Evolutionary conservation across 1,140 invertebrate genomes (phyloP).

Genomic region (Euborellia annulipes): DNA sequence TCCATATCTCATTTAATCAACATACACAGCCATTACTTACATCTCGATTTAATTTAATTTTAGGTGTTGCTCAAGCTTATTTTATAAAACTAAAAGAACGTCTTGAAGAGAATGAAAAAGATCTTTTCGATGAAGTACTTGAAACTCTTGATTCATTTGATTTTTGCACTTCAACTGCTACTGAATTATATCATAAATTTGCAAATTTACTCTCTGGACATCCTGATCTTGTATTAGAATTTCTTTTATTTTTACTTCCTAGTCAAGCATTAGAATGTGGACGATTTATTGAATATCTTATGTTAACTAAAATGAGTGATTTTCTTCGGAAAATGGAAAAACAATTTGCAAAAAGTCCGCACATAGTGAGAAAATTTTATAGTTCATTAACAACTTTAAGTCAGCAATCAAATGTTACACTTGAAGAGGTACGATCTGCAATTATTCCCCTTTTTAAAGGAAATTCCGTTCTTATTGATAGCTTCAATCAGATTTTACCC

Average conservation of each 20-base stretch:
- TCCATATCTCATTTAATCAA: too few relatives aligned
- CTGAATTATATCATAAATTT: conserved; percentile 46
- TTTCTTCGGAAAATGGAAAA: conserved; percentile 54
- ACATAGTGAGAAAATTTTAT: conserved; percentile 56
- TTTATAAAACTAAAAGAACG: conserved; percentile 35
- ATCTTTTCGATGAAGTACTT: conserved; percentile 38
- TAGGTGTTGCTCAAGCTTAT: conserved; percentile 40
- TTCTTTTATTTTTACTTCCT: conserved; percentile 60
- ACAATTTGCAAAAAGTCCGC: conserved; percentile 47
- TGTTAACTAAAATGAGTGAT: conserved; percentile 47
- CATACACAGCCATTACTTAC: too few relatives aligned
- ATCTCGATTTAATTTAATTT: too few relatives aligned
- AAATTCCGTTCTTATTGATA: conserved; percentile 56
- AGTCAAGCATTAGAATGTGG: conserved; percentile 59
- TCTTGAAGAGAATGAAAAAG: conserved; percentile 24
- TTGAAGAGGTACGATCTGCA: conserved; percentile 42
- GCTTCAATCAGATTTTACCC: conserved; percentile 59
- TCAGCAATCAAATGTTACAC: conserved; percentile 38
- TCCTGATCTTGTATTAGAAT: conserved; percentile 58
- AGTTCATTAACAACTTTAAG: conserved; percentile 44
- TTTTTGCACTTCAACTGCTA: conserved; percentile 33
- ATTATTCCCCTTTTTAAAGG: conserved; percentile 60
- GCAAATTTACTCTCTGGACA: conserved; percentile 44
- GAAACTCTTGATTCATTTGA: conserved; percentile 43
- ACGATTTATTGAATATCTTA: conserved; percentile 55